These are phyloP conservation scores for Psilanteris sp. DNA, from an alignment of 1,140 invertebrate genomes.

Conservation along the genomic window DNA sequence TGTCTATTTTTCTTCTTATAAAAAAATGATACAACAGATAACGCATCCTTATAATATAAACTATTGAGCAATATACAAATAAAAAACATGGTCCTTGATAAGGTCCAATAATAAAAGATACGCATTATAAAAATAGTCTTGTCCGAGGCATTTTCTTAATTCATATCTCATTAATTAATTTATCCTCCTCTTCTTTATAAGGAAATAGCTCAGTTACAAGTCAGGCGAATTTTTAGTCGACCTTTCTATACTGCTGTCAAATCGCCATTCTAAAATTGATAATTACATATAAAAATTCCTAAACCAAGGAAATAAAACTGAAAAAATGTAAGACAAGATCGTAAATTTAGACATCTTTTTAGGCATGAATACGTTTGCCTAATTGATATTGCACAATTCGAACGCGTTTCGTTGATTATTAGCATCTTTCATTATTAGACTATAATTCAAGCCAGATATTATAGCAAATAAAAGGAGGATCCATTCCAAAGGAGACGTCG, in stretches of 20 bases:
- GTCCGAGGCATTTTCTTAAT: conserved; percentile 53
- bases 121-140: conserved; percentile 66
- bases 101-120: conserved; percentile 78
- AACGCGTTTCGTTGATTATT: conserved; percentile 53
- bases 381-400: conserved; percentile 71
- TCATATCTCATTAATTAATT: conserved; percentile 39
- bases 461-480: conserved; percentile 62
- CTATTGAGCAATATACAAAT: conserved; percentile 81
- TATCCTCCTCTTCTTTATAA: conserved; percentile 5
- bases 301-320: conserved; percentile 2
- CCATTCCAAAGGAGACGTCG: conserved; percentile 53
- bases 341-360: too few species aligned
- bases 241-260: conserved; percentile 13
- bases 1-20: conserved; percentile 79
- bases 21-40: conserved; percentile 81
- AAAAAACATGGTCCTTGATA: conserved; percentile 76
- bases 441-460: conserved; percentile 64
- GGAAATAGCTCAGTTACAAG: conserved; percentile 20
- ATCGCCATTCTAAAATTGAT: conserved; percentile 12
- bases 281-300: conserved; percentile 5
- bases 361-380: conserved; percentile 32
- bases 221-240: not conserved
- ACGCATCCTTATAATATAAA: conserved; percentile 80
- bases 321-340: too few species aligned
- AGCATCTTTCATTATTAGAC: conserved; percentile 76